Evolutionary conservation across 2,113 vertebrate genomes (phyloP).

Genomic region (Falco punctatus): DNA sequence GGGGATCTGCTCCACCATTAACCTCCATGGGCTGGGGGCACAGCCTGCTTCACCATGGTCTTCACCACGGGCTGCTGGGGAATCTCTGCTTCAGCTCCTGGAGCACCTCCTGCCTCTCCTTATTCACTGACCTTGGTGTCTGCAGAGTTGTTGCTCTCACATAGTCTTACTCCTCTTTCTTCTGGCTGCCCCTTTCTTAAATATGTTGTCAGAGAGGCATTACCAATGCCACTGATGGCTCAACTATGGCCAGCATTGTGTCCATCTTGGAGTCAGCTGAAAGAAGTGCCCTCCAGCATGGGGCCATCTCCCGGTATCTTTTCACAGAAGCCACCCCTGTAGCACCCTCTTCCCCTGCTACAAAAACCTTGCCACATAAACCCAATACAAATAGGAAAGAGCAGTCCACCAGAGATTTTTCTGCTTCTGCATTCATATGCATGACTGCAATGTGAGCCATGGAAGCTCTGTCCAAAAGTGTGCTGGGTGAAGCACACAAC

Average conservation of each 20-base stretch:
- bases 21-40: neutral
- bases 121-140: too few species aligned
- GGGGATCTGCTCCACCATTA: neutral
- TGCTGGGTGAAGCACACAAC: neutral
- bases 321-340: neutral
- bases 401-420: neutral
- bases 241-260: too few species aligned
- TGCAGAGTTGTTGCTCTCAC: too few species aligned
- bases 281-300: rapidly evolving
- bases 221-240: neutral
- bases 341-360: rapidly evolving
- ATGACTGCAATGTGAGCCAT: neutral
- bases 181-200: neutral
- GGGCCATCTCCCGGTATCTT: neutral
- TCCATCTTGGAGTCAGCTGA: neutral
- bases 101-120: too few species aligned
- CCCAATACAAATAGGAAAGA: neutral
- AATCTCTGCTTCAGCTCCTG: neutral
- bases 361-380: neutral
- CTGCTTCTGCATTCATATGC: neutral
- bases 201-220: neutral
- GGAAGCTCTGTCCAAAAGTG: neutral
- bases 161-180: neutral
- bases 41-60: neutral
- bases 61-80: rapidly evolving